phyloP scores from a whole-genome alignment of 2,888 invertebrate genomes.

The Phasia obesa region DNA sequence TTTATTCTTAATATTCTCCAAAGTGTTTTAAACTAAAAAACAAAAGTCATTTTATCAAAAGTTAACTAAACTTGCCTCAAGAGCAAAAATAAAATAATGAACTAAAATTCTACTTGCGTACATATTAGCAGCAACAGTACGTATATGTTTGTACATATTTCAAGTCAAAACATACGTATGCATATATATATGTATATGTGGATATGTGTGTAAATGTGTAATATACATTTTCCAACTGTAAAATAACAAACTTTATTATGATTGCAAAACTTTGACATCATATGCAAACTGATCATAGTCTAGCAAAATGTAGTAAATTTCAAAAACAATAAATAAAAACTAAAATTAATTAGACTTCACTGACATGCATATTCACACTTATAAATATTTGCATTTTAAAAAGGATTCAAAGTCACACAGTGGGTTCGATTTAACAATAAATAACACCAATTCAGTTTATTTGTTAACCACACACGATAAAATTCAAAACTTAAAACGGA shows the following conservation, averaged over 20 bases:
- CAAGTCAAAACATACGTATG: too few relatives aligned
- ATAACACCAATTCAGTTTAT: too few relatives aligned
- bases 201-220: background rate
- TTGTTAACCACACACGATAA: too few relatives aligned
- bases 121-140: too few relatives aligned
- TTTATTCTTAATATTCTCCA: conserved; percentile 61
- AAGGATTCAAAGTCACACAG: background rate
- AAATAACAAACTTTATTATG: conserved; percentile 52
- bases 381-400: background rate
- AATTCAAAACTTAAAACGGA: too few relatives aligned
- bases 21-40: conserved; percentile 72
- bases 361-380: conserved; percentile 16
- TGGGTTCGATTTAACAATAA: background rate
- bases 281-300: conserved; percentile 64
- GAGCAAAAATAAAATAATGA: conserved; percentile 50
- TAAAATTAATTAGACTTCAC: conserved; percentile 28
- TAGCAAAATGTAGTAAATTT: conserved; percentile 30
- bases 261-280: conserved; percentile 64
- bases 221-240: conserved; percentile 40
- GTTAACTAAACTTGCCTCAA: conserved; percentile 59
- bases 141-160: too few relatives aligned
- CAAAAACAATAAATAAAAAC: background rate
- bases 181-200: background rate
- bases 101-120: conserved; percentile 36
- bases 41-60: conserved; percentile 70